Evolutionary conservation across 2,888 invertebrate genomes (phyloP), one percentile per base, ranked within the genome.

Genomic region (Andrena trimmerana): DNA sequence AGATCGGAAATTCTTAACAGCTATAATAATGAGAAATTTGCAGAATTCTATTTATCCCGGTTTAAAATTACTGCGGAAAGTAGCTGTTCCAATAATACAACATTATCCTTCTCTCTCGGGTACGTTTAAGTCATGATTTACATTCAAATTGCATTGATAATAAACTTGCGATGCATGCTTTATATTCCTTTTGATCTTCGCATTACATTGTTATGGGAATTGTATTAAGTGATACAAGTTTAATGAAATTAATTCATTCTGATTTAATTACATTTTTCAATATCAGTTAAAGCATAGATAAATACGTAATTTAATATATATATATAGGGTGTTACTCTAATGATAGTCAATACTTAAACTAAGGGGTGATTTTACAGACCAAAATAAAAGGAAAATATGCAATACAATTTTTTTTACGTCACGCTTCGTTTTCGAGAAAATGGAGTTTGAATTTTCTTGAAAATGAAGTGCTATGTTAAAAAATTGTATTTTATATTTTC

Each of bases 21-120:
- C 96, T 92, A 95, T 96, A 87, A 94, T 97, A 85, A 94, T 97
- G 86, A 95, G 97, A 92, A 96, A 97, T 94, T 95, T 97, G 31
- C 97, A 98, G 94, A 97, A 97, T 78, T 96, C 96, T 89, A 97
- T 98, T 88, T 97, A 98, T 94, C 98, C 98, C 10, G 96, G 96
- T 13, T 95, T 98, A 94, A 96, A 96, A 90, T 92, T 97, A 36
- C 94, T 98, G 91, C 95, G 98, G 76, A 96, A 96, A 89, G 90
- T 97, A 86, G 96, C 97, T 67, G 95, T 98, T 89, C 98, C 98
- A n/a, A 92, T 98, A 48, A 96, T 98, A 86, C 95, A 96, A 81
- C 94, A 95, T 72, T 97, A 97, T 94, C 97, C 97, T 70, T 95
- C 95, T n/a, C 91, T 97, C 80, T 96, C 96, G 90, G 96, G 97